These are phyloP conservation scores for Cecropterus lyciades DNA, from an alignment of 1,140 invertebrate species.

Conservation along the genomic window DNA sequence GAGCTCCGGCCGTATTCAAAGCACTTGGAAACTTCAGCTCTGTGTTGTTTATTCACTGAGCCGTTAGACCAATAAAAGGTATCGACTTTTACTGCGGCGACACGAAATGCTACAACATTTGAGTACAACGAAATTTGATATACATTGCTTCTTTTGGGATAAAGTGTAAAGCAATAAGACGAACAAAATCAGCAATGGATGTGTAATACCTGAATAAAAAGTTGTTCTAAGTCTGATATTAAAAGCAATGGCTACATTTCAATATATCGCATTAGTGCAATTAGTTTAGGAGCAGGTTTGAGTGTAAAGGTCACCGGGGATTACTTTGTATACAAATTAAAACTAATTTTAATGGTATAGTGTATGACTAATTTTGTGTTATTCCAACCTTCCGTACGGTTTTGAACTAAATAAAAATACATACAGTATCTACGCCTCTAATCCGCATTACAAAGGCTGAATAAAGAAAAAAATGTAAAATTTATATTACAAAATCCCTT, in stretches of 20 bases:
- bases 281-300: constrained; percentile 19
- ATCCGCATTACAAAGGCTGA: too few relatives aligned
- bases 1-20: constrained; percentile 20
- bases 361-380: too few relatives aligned
- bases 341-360: too few relatives aligned
- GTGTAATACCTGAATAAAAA: neutral
- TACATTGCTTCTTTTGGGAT: constrained; percentile 14
- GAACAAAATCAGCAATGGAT: constrained; percentile 2
- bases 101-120: neutral
- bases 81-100: constrained; percentile 21
- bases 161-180: too few relatives aligned
- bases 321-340: neutral
- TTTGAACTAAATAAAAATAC: too few relatives aligned
- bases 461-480: too few relatives aligned
- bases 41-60: constrained; percentile 33
- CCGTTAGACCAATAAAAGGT: constrained; percentile 31
- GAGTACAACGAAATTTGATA: neutral
- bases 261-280: constrained; percentile 37
- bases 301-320: neutral
- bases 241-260: constrained; percentile 28
- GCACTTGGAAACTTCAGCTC: constrained; percentile 25
- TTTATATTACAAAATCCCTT: too few relatives aligned
- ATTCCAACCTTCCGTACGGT: too few relatives aligned
- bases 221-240: neutral
- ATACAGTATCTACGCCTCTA: too few relatives aligned